Evolutionary conservation across 2,113 vertebrate species (phyloP).

Genomic region (Calyptommatus sinebrachiatus): DNA sequence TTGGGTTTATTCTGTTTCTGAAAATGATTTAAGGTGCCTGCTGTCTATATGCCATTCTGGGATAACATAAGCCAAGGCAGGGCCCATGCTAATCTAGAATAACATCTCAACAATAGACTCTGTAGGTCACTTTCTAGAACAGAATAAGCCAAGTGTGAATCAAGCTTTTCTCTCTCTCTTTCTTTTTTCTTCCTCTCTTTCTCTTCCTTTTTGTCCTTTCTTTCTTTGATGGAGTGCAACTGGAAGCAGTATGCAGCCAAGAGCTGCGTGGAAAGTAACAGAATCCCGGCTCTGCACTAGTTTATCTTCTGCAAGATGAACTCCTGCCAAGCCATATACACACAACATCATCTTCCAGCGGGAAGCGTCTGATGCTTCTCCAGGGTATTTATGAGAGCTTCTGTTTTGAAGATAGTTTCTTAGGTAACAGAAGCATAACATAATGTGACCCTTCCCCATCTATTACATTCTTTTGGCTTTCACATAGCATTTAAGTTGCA

Average conservation of each 20-base stretch:
- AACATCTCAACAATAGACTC: too few relatives aligned
- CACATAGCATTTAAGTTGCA: conserved; percentile 63
- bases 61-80: too few relatives aligned
- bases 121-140: too few relatives aligned
- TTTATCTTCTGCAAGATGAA: conserved; percentile 78
- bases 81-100: too few relatives aligned
- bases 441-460: conserved; percentile 72
- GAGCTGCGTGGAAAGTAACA: conserved; percentile 79
- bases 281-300: conserved; percentile 76
- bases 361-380: conserved; percentile 78
- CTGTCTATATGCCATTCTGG: too few relatives aligned
- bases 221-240: conserved; percentile 73
- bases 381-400: conserved; percentile 83
- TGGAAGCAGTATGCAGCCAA: conserved; percentile 77
- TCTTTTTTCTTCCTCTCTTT: conserved; percentile 33
- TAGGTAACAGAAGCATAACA: conserved; percentile 83
- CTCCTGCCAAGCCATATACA: conserved; percentile 77
- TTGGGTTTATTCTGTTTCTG: too few relatives aligned
- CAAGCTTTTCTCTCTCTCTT: conserved; percentile 49
- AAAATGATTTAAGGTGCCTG: too few relatives aligned
- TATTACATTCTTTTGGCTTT: conserved; percentile 64
- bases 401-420: conserved; percentile 89
- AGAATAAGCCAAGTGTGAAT: conserved; percentile 12
- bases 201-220: conserved; percentile 35
- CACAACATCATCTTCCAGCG: conserved; percentile 67